A percentile compares a stretch with the other conserved stretches of the same genome.
Evolutionary conservation across 2,888 invertebrate genomes (phyloP).

Genomic region (Perizoma affinitatum): DNA sequence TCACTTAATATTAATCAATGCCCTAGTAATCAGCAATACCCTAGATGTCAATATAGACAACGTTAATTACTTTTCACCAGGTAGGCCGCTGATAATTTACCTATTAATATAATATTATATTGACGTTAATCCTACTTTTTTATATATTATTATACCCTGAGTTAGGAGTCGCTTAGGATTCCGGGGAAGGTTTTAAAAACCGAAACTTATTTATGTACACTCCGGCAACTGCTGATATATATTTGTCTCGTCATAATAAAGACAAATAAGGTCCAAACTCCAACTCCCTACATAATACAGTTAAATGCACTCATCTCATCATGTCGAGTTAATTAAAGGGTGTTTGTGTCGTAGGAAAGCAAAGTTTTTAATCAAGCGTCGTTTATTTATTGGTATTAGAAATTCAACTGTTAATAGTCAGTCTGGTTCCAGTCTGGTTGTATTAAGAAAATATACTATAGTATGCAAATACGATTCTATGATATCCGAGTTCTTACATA

Average conservation of each 20-base stretch:
- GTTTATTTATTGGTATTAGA: slow-evolving; percentile 59
- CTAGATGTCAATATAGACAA: too few relatives aligned
- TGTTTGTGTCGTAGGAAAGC: slow-evolving; percentile 30
- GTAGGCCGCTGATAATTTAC: too few relatives aligned
- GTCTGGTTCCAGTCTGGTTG: slow-evolving; percentile 56
- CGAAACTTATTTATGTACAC: too few relatives aligned
- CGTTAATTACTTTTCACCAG: too few relatives aligned
- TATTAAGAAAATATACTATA: slow-evolving; percentile 57
- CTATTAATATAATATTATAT: too few relatives aligned
- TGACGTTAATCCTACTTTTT: too few relatives aligned
- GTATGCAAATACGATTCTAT: slow-evolving; percentile 62
- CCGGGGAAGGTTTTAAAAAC: too few relatives aligned
- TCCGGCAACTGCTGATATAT: too few relatives aligned
- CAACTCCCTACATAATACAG: slow-evolving; percentile 19
- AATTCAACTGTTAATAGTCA: slow-evolving; percentile 56
- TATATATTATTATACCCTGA: too few relatives aligned
- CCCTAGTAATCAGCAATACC: too few relatives aligned
- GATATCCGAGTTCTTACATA: slow-evolving; percentile 43
- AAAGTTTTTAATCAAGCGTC: slow-evolving; percentile 61
- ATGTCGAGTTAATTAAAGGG: slow-evolving; percentile 31
- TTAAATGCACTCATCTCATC: slow-evolving; percentile 37
- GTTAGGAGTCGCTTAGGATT: too few relatives aligned
- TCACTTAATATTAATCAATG: too few relatives aligned
- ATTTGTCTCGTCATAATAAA: slow-evolving; percentile 8
- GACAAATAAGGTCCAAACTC: slow-evolving; percentile 21